Evolutionary conservation across 2,888 invertebrate genomes (phyloP).

Genomic region (Thymelicus acteon): DNA sequence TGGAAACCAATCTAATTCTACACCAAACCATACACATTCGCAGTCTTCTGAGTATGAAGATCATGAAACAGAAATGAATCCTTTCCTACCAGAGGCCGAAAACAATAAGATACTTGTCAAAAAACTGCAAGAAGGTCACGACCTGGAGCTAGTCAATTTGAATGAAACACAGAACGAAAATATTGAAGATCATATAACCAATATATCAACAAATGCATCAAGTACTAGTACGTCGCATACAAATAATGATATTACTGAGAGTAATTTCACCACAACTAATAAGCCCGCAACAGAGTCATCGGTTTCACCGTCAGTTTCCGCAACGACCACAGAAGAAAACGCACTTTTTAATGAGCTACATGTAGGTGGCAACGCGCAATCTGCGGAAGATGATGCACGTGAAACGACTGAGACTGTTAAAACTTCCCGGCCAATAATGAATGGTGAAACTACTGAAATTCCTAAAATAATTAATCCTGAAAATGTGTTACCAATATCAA

Average conservation of each 20-base stretch:
- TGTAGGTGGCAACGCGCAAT: constrained; percentile 45
- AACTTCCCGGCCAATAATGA: constrained; percentile 29
- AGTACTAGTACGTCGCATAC: constrained; percentile 4
- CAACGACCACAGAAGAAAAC: constrained; percentile 42
- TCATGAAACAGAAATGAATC: constrained; percentile 86
- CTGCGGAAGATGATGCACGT: constrained; percentile 46
- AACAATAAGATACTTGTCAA: constrained; percentile 85
- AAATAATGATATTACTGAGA: background rate
- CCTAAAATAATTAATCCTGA: constrained; percentile 41
- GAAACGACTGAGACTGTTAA: constrained; percentile 42
- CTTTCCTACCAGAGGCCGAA: constrained; percentile 87
- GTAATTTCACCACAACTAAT: constrained; percentile 42
- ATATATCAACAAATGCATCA: constrained; percentile 37
- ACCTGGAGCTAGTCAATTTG: constrained; percentile 69
- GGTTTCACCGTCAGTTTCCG: constrained; percentile 35
- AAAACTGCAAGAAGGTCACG: constrained; percentile 84
- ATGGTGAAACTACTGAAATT: constrained; percentile 39
- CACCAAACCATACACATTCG: constrained; percentile 55
- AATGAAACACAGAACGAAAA: constrained; percentile 78
- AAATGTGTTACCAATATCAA: constrained; percentile 58
- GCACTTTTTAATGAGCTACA: constrained; percentile 52
- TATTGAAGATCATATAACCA: constrained; percentile 59
- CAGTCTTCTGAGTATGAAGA: constrained; percentile 70
- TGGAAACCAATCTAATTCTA: constrained; percentile 55
- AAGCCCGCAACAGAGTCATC: constrained; percentile 36